Conservation (phyloP, 2,797 vertebrate genomes). For the Acipenser transmontanus region DNA sequence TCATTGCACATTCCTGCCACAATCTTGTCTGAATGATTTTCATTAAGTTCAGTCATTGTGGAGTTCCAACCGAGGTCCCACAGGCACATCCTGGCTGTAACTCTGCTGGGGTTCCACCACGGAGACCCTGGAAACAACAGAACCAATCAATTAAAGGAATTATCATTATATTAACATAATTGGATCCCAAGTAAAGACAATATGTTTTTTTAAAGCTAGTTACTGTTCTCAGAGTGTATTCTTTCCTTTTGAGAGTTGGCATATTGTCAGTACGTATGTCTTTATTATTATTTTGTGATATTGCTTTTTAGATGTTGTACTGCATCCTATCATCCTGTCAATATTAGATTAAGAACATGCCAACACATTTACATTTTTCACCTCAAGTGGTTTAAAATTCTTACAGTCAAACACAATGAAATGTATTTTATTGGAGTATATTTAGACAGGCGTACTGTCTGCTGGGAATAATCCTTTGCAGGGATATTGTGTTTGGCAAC, state of each 20-base stretch:
- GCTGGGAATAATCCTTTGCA: conserved; percentile 47
- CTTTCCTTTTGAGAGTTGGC: too few species aligned
- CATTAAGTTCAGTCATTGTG: not conserved
- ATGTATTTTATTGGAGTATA: conserved; percentile 35
- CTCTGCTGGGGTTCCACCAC: not conserved
- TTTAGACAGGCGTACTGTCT: conserved; percentile 43
- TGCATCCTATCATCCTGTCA: too few species aligned
- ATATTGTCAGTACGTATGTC: too few species aligned
- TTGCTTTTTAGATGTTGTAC: too few species aligned
- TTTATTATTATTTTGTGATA: too few species aligned
- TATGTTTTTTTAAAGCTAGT: not conserved
- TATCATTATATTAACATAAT: not conserved
- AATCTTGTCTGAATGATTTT: too few species aligned
- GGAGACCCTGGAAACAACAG: not conserved
- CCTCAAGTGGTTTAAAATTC: conserved; percentile 39
- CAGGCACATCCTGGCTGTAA: not conserved
- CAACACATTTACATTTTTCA: conserved; percentile 34
- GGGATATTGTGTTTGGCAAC: conserved; percentile 45
- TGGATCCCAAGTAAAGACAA: not conserved
- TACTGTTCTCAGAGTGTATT: too few species aligned
- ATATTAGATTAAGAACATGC: too few species aligned
- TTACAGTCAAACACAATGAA: conserved; percentile 47
- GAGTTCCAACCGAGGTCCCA: not conserved
- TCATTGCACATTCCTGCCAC: too few species aligned
- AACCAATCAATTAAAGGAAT: not conserved